Evolutionary conservation across 2,888 invertebrate species (phyloP).

Genomic region (Phorcus lineatus): DNA sequence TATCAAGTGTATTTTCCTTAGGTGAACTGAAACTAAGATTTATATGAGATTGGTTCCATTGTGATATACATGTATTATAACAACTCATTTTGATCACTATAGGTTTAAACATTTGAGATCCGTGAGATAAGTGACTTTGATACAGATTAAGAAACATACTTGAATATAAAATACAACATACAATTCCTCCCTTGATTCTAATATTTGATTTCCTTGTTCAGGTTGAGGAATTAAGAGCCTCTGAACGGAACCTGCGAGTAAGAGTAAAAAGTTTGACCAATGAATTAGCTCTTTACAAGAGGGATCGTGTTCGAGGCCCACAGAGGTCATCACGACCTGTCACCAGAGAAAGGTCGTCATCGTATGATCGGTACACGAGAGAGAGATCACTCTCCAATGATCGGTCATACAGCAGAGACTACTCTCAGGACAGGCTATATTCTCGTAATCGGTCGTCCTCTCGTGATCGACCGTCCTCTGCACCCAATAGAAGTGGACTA

Average conservation of each 20-base stretch:
- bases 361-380: slow-evolving; percentile 49
- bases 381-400: slow-evolving; percentile 55
- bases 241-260: slow-evolving; percentile 71
- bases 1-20: not conserved
- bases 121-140: no score
- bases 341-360: slow-evolving; percentile 55
- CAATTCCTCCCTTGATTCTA: no score
- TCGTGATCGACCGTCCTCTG: slow-evolving; percentile 49
- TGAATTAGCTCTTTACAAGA: slow-evolving; percentile 72
- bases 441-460: slow-evolving; percentile 54
- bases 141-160: no score
- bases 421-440: slow-evolving; percentile 42
- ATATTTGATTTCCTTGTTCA: slow-evolving; percentile 38
- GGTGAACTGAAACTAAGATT: not conserved
- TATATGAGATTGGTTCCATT: not conserved
- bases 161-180: no score
- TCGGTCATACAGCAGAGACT: slow-evolving; percentile 39
- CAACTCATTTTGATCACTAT: no score
- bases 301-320: slow-evolving; percentile 50
- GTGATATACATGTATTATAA: no score
- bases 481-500: slow-evolving; percentile 48
- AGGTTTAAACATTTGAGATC: no score
- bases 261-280: slow-evolving; percentile 73
- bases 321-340: slow-evolving; percentile 46
- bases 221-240: slow-evolving; percentile 73